Percentiles rank a stretch among this genome's conserved stretches.
phyloP scores from a whole-genome alignment of 1,140 invertebrate species.

The Ostrea denselamellosa region DNA sequence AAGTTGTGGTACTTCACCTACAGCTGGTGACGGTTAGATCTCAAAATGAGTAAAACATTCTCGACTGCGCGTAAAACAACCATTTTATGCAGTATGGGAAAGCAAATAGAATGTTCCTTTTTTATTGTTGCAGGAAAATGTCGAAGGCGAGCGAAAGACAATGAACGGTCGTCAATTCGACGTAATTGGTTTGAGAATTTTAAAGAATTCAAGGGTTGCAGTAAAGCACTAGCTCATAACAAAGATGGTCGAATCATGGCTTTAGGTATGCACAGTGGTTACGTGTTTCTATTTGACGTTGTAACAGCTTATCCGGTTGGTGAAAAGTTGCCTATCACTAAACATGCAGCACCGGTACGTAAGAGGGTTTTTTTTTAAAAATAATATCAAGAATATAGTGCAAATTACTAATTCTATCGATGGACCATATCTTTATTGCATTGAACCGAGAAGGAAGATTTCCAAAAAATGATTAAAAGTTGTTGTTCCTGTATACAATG shows the following conservation, averaged over 20 bases:
- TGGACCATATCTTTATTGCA: too few species aligned
- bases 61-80: too few species aligned
- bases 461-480: too few species aligned
- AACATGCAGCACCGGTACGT: constrained; percentile 66
- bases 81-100: constrained; percentile 66
- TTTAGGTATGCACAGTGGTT: constrained; percentile 68
- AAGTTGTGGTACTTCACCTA: too few species aligned
- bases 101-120: constrained; percentile 55
- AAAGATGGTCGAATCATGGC: constrained; percentile 54
- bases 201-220: constrained; percentile 56
- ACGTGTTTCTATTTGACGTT: constrained; percentile 63
- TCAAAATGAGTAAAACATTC: too few species aligned
- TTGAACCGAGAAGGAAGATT: too few species aligned
- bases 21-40: too few species aligned
- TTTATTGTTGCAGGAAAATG: constrained; percentile 58
- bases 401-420: too few species aligned
- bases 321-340: constrained; percentile 62
- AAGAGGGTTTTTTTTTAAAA: not conserved
- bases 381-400: too few species aligned
- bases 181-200: constrained; percentile 58
- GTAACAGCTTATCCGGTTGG: constrained; percentile 64
- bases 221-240: constrained; percentile 53
- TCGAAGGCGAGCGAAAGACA: constrained; percentile 58
- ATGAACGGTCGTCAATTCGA: constrained; percentile 66
- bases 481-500: too few species aligned